Evolutionary conservation across 2,888 invertebrate genomes (phyloP).

Genomic region (Pristionchus entomophagus): DNA sequence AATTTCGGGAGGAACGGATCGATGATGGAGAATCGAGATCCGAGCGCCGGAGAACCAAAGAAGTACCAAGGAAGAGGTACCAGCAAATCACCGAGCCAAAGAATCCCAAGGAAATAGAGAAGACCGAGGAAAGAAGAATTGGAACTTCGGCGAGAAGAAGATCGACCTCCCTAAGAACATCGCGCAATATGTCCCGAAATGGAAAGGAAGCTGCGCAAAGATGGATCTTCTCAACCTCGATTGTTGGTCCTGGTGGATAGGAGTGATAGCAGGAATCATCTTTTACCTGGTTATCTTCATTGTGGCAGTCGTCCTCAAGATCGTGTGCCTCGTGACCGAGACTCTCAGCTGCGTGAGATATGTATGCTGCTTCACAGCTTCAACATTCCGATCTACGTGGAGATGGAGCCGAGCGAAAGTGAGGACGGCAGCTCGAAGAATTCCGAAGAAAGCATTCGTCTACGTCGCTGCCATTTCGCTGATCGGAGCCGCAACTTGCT

Average conservation of each 20-base stretch:
- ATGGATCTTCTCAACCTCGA: not conserved
- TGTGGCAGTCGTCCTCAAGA: not conserved
- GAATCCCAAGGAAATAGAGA: not conserved
- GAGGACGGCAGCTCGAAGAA: not conserved
- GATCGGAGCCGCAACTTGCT: not conserved
- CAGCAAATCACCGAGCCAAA: not conserved
- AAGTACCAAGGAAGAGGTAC: not conserved
- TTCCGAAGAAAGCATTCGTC: not conserved
- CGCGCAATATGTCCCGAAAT: not conserved
- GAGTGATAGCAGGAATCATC: no score
- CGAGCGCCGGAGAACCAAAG: not conserved
- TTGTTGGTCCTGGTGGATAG: not conserved
- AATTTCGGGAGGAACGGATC: not conserved
- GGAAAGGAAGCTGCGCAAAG: not conserved
- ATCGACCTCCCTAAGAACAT: not conserved
- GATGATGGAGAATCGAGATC: not conserved
- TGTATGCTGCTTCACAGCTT: not conserved
- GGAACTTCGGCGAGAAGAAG: no score
- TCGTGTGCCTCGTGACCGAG: not conserved
- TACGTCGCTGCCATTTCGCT: not conserved
- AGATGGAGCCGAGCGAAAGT: not conserved
- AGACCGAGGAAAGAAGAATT: not conserved
- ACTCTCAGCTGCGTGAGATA: not conserved
- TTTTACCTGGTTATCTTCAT: not conserved
- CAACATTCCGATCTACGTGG: not conserved